A percentile compares a stretch with the other conserved stretches of the same genome.
Conservation (phyloP, 2,113 vertebrate species). For the Gymnarchus niloticus region DNA sequence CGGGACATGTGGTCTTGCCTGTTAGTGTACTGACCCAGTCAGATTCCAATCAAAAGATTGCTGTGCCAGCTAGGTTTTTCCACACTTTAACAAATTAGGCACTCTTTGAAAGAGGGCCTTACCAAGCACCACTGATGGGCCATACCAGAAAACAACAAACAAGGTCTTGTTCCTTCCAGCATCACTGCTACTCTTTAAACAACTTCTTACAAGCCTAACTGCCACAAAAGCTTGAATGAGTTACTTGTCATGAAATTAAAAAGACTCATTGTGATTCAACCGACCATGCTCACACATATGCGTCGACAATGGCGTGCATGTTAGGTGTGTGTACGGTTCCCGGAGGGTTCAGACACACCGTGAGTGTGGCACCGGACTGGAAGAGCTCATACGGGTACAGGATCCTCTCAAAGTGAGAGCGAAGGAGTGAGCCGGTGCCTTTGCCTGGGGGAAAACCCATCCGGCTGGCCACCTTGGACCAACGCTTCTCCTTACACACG, state of each 20-base stretch:
- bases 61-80: no score
- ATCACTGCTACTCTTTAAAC: not conserved
- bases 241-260: not conserved
- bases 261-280: no score
- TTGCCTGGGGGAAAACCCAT: constrained; percentile 89
- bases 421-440: constrained; percentile 80
- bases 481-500: constrained; percentile 89
- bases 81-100: not conserved
- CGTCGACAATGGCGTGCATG: not conserved
- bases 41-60: no score
- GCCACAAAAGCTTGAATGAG: not conserved
- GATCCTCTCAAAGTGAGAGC: constrained; percentile 89
- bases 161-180: not conserved
- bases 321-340: not conserved
- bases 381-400: constrained; percentile 97
- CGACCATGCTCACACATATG: not conserved
- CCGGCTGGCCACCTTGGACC: constrained; percentile 86
- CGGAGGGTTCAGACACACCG: constrained; percentile 64
- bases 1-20: not conserved
- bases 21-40: not conserved
- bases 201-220: not conserved
- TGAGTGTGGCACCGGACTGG: constrained; percentile 89
- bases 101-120: not conserved
- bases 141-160: not conserved
- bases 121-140: no score